Evolutionary conservation across 2,888 invertebrate genomes (phyloP), one percentile per base, ranked within the genome.

Genomic region (Campoletis raptor): DNA sequence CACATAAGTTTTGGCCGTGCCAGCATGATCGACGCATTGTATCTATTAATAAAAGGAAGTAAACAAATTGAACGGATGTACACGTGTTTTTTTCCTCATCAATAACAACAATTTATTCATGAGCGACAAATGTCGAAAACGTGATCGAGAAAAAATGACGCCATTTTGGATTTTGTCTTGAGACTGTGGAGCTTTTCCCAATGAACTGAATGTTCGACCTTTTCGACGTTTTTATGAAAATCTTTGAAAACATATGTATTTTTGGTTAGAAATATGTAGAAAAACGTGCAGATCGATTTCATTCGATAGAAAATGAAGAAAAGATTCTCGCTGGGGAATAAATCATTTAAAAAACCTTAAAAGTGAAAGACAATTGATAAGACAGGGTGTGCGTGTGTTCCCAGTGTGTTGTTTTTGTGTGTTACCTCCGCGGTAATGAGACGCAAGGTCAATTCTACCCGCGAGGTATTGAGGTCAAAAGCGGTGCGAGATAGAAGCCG

Each of bases 401-500:
- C 37, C 40, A 15, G 42, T 57, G 73, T 61, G 64, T 37, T 70
- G 54, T 70, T 76, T 82, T 78, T 81, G 64, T 54, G 36, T 84
- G 73, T 88, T 81, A 84, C 77, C 87, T 88, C 79, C 88, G 83
- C 89, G 90, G 90, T 90, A 92, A 91, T 88, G 88, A 90, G 90
- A 89, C 85, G 86, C 93, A 94, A 94, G 94, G 94, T 94, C 92
- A 93, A 90, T 89, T 76, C 69, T 79, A 57, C 45, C 61, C 84
- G 54, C 74, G 88, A 85, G 87, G 90, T 93, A 93, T 78, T 88
- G 92, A 93, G 94, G 94, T 94, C 92, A 92, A 64, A 88, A 82
- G 69, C 91, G 88, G 91, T 91, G 90, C 92, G 89, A 86, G 89
- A 87, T 81, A 81, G 64, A 66, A n/a, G 24, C n/a, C 76, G 73